These are phyloP conservation scores for Electrophaes corylata DNA, from an alignment of 2,888 invertebrate species.

Conservation along the genomic window DNA sequence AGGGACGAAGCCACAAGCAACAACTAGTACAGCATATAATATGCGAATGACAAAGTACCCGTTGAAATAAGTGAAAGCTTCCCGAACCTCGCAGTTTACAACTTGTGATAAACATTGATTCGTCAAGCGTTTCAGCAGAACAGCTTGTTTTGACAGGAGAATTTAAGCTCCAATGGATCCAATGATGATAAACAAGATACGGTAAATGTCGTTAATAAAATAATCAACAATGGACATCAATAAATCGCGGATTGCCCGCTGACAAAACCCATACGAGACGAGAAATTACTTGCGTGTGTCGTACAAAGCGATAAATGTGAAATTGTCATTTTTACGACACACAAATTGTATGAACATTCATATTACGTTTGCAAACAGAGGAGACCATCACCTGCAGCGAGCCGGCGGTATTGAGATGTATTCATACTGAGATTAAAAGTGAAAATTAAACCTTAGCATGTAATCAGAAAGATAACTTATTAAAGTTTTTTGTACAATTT, in stretches of 20 bases:
- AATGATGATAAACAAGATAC: conserved; percentile 55
- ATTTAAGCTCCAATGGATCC: conserved; percentile 41
- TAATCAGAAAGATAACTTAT: conserved; percentile 37
- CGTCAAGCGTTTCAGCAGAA: conserved; percentile 54
- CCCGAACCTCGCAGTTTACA: conserved; percentile 37
- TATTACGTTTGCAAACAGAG: conserved; percentile 61
- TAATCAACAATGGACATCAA: conserved; percentile 72
- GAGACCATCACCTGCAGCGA: conserved; percentile 64
- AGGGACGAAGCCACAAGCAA: not conserved
- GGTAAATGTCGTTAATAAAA: conserved; percentile 69
- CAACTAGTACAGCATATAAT: conserved; percentile 20
- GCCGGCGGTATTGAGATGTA: conserved; percentile 54
- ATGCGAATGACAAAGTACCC: conserved; percentile 32
- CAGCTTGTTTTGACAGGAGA: conserved; percentile 48
- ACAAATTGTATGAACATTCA: conserved; percentile 54
- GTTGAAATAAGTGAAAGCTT: conserved; percentile 37
- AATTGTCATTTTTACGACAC: conserved; percentile 75
- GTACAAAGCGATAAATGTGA: conserved; percentile 70
- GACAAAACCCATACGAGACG: conserved; percentile 74
- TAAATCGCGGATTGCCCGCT: conserved; percentile 78
- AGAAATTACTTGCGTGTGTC: conserved; percentile 72
- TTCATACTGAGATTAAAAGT: conserved; percentile 47
- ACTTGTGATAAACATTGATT: conserved; percentile 49
- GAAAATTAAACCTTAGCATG: conserved; percentile 44
- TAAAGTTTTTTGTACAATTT: conserved; percentile 19